Conservation (phyloP, 2,797 vertebrate species). For the Xiphorhynchus erythropygius region DNA sequence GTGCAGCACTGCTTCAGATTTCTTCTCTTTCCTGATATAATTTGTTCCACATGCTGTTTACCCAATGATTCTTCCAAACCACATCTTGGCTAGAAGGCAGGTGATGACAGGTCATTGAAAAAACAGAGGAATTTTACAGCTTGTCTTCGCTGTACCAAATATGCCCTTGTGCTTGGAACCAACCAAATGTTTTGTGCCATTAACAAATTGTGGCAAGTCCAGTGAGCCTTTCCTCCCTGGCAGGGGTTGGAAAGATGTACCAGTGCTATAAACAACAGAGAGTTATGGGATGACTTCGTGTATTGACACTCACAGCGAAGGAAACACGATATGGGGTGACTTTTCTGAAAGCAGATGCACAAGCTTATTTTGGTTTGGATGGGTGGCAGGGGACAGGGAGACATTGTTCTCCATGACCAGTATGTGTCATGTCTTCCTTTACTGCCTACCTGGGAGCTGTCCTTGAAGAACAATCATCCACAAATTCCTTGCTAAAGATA, state of each 20-base stretch:
- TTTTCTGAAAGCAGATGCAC: neutral
- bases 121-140: slow-evolving; percentile 45
- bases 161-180: neutral
- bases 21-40: slow-evolving; percentile 20
- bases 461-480: neutral
- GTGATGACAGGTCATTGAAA: slow-evolving; percentile 50
- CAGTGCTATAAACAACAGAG: neutral
- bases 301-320: neutral
- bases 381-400: neutral
- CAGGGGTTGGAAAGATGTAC: neutral
- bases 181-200: neutral
- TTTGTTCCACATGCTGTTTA: slow-evolving; percentile 44
- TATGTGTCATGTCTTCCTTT: neutral
- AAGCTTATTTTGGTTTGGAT: neutral
- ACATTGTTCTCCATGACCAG: neutral
- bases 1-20: neutral
- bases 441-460: neutral
- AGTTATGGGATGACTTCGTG: neutral
- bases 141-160: slow-evolving; percentile 49
- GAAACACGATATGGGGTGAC: neutral
- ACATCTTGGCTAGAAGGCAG: slow-evolving; percentile 11
- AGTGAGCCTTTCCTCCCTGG: neutral
- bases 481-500: neutral
- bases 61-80: slow-evolving; percentile 29
- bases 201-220: neutral